Evolutionary conservation across 2,888 invertebrate species (phyloP), one percentile per base, ranked within the genome.

Genomic region (Diarsia mendica): DNA sequence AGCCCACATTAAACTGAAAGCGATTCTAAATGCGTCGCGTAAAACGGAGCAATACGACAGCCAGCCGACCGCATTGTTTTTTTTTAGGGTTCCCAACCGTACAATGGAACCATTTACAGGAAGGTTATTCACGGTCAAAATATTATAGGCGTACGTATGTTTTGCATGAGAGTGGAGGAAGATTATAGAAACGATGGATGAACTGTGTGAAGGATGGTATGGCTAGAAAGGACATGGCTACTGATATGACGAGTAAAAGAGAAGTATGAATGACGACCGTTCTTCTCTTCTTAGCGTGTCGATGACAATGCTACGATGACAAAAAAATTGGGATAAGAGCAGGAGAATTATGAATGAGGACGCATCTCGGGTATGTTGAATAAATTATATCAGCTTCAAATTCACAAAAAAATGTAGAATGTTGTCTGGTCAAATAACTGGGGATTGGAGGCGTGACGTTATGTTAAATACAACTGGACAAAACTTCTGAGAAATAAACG

Each of bases 1-100:
- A 91, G 90, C 91, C 89, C 89, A 90, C 94, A 93, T 94, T 94
- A 93, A 93, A 92, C 92, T 91, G 92, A 92, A 93, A 94, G 92
- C 94, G 92, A 92, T 93, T 93, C 91, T 92, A 92, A 94, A 93
- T 93, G 92, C 93, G 90, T 91, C 89, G 89, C 90, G 90, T 90
- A 90, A 92, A 93, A 92, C 90, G 91, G 80, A 83, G 80, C 86
- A 85, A 87, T 90, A 89, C 84, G 76, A 83, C 84, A 85, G 80
- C 80, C 80, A 81, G 76, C 79, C 88, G 82, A 85, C 72, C 76
- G 85, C 77, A 85, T 86, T 86, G 85, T 88, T 77, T 84, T 73
- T 55, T 78, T 89, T 89, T 86, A 83, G 67, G 72, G 83, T 71
- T 78, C 53, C 13, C 23, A 48, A 67, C 0, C 20, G 20, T 60